Evolutionary conservation across 2,113 vertebrate genomes (phyloP).

Genomic region (Illadopsis cleaveri): DNA sequence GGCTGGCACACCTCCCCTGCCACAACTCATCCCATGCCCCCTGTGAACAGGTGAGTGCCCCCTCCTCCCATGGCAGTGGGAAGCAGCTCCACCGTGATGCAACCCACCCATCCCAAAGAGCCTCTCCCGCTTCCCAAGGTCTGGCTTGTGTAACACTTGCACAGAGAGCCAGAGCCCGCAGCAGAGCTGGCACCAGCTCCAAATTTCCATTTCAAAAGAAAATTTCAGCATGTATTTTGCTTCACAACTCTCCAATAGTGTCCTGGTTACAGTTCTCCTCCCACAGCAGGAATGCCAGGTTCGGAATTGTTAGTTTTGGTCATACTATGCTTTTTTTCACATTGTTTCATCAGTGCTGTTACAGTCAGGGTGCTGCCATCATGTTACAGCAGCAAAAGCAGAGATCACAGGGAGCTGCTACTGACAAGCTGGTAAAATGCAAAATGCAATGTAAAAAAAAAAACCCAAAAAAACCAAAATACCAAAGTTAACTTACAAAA

Average conservation of each 20-base stretch:
- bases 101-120: background rate
- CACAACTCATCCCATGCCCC: fast-evolving
- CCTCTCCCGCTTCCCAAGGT: background rate
- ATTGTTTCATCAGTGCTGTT: background rate
- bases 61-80: fast-evolving
- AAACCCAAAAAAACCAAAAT: background rate
- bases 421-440: background rate
- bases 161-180: background rate
- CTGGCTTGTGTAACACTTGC: conserved; percentile 22
- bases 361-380: fast-evolving
- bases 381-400: background rate
- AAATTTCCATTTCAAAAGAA: conserved; percentile 56
- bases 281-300: background rate
- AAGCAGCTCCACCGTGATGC: background rate
- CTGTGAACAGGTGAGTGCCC: background rate
- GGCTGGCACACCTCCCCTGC: background rate
- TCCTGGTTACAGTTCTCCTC: background rate
- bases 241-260: background rate
- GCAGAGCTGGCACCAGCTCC: background rate
- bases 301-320: background rate
- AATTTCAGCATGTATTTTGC: background rate
- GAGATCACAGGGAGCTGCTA: background rate
- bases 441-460: background rate
- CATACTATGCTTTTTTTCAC: background rate
- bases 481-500: background rate